Evolutionary conservation across 2,113 vertebrate genomes (phyloP), one percentile per base, ranked within the genome.

Genomic region (Dipodomys spectabilis): DNA sequence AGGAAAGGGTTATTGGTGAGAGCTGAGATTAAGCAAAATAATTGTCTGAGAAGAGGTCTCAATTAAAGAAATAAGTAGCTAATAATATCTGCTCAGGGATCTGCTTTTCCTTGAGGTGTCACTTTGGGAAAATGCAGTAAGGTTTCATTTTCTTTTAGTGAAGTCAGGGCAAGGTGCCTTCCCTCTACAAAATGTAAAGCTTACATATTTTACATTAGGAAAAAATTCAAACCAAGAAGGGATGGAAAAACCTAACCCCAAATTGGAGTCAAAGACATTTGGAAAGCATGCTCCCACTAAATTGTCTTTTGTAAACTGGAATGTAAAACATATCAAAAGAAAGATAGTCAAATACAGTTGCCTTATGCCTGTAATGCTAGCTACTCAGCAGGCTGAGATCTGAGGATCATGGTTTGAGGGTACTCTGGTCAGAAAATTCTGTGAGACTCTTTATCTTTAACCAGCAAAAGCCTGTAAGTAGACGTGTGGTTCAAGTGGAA

Each of bases 11-110:
- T 98, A 96, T 97, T 97, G 96, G 96, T 3, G 81, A 98, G 97
- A 98, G 97, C 96, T 95, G 97, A 98, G 98, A 97, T 98, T 98
- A 98, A 97, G 97, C 95, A 97, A 94, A 81, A 98, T 97, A 78
- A 88, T 96, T 97, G 94, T 97, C 94, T 92, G 95, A 96, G 95
- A 95, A 96, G 96, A 98, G 96, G 92, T 93, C 97, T 97, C 97
- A 95, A 83, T 96, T 96, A 94, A 96, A 97, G 96, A 97, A 97
- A 95, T 68, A 94, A 93, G 93, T 87, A 95, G 97, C 96, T 98
- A 96, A 97, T 97, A 93, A 97, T 93, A 97, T 94, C 91, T 96
- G 94, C 95, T 96, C 94, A 92, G 94, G 94, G 94, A 97, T 96
- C 94, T 97, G 93, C 95, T 97, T 97, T 95, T 94, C 92, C 92